Evolutionary conservation across 2,888 invertebrate genomes (phyloP).

Genomic region (Aphidius colemani): DNA sequence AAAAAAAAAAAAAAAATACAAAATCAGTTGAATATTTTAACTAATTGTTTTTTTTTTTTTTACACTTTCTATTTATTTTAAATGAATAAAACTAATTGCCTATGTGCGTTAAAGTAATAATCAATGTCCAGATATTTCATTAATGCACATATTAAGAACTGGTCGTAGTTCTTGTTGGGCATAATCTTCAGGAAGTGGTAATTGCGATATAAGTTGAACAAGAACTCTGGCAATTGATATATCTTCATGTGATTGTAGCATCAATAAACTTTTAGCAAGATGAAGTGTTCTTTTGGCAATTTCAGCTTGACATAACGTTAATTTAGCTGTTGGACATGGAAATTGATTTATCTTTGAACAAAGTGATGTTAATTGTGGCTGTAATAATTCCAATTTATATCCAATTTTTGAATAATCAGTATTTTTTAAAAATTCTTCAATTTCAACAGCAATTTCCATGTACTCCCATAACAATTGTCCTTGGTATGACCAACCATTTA

Average conservation of each 20-base stretch:
- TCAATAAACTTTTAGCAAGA: conserved; percentile 60
- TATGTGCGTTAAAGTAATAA: background rate
- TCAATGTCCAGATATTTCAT: conserved; percentile 36
- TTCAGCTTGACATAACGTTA: conserved; percentile 66
- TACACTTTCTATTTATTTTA: conserved; percentile 4
- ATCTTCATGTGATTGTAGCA: conserved; percentile 52
- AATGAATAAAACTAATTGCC: conserved; percentile 18
- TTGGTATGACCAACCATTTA: conserved; percentile 75
- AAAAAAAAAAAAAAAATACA: conserved; percentile 1
- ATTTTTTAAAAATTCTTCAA: conserved; percentile 52
- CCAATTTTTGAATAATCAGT: conserved; percentile 48
- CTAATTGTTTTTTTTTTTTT: background rate
- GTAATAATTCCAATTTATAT: conserved; percentile 62
- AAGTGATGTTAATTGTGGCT: conserved; percentile 62
- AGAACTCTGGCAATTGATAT: conserved; percentile 50
- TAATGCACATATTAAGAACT: conserved; percentile 49
- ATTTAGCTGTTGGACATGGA: conserved; percentile 62
- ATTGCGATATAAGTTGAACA: conserved; percentile 61
- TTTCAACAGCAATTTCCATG: conserved; percentile 69
- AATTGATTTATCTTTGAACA: conserved; percentile 62
- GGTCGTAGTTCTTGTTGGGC: conserved; percentile 62
- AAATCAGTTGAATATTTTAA: background rate
- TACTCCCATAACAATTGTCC: conserved; percentile 77
- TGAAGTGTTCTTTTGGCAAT: conserved; percentile 65
- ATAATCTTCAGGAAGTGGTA: conserved; percentile 68